Conservation (phyloP, 1,140 invertebrate genomes). For the Ericerus pela region DNA sequence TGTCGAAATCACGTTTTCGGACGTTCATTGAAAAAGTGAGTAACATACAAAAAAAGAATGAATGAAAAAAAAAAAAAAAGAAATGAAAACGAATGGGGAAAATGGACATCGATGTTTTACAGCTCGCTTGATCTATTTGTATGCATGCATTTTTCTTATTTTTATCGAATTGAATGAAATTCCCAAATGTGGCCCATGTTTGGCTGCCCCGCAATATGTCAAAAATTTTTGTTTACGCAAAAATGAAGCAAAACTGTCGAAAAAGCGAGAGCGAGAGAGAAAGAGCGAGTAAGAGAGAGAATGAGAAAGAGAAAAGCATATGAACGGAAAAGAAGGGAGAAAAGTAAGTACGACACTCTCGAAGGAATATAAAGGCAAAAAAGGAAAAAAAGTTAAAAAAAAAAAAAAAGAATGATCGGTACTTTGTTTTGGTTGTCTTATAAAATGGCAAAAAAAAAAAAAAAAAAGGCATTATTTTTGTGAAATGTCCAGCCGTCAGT, state of each 20-base stretch:
- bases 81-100: no score
- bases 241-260: no score
- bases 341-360: background rate
- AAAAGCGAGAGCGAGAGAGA: no score
- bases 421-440: no score
- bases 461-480: slow-evolving; percentile 7
- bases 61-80: no score
- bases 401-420: no score
- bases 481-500: slow-evolving; percentile 7
- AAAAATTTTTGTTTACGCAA: background rate
- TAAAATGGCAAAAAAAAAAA: no score
- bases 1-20: slow-evolving; percentile 1
- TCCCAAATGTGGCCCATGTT: slow-evolving; percentile 6
- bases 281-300: no score
- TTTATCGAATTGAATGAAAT: slow-evolving; percentile 10
- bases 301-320: no score
- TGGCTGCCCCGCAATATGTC: slow-evolving; percentile 8
- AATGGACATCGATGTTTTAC: no score
- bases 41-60: no score
- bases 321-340: background rate
- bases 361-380: slow-evolving; percentile 2
- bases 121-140: background rate
- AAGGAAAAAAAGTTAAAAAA: no score
- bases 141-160: slow-evolving; percentile 11
- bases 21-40: slow-evolving; percentile 2